Conservation (phyloP, 2,113 vertebrate genomes). For the Orthonyx spaldingii region DNA sequence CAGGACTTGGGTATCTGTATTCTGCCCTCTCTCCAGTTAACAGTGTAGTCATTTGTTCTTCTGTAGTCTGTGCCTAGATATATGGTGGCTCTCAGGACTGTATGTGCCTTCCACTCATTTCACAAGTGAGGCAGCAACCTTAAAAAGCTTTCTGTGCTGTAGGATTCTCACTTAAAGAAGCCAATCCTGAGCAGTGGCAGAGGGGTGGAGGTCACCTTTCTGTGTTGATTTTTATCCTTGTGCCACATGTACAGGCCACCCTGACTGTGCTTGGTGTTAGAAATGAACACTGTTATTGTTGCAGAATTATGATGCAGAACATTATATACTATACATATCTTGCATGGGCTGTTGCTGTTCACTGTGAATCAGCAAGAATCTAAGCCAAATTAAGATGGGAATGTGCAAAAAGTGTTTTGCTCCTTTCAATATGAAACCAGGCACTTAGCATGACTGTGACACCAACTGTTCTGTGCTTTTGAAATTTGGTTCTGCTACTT, state of each 20-base stretch:
- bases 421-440: not conserved
- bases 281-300: not conserved
- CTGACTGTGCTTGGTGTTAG: not conserved
- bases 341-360: not conserved
- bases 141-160: not conserved
- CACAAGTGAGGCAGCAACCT: not conserved
- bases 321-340: not conserved
- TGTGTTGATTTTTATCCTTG: not conserved
- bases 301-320: not conserved
- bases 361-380: not conserved
- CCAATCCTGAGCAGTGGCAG: not conserved
- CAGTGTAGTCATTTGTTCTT: not conserved
- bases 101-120: not conserved
- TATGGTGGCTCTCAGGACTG: not conserved
- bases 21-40: not conserved
- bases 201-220: not conserved
- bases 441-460: not conserved
- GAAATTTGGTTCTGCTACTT: not conserved
- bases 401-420: not conserved
- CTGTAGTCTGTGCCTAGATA: not conserved
- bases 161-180: not conserved
- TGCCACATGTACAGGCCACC: not conserved
- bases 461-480: not conserved
- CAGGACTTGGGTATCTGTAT: not conserved
- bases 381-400: not conserved